Base-by-base conservation (phyloP, 2,888 invertebrate species). In the Cantharis rufa region DNA sequence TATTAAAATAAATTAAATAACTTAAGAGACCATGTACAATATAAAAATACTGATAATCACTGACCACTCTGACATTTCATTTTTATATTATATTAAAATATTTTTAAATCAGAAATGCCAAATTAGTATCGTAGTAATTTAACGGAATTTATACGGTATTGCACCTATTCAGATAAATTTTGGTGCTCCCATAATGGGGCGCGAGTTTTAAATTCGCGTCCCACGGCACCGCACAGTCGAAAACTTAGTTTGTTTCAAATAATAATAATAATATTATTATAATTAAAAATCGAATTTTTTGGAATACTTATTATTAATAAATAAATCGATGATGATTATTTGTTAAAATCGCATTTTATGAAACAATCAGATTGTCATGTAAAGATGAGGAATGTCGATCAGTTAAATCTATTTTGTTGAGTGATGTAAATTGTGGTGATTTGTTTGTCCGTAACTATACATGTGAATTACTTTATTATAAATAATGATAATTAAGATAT, bases 31-130 rank as follows among this genome's bases (percentile, higher is more conserved):
- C 86, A 85, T 84, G 64, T 82, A 82, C 82, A 86, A 85, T 86
- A 86, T 81, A 82, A 84, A 66, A 87, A 87, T 86, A 87, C 87
- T 87, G 87, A 86, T 85, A 86, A 85, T 86, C 85, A 87, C 86
- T 87, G 86, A 87, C 86, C 86, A 73, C 69, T 68, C 73, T 69
- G 61, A 69, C 32, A 61, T 62, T 66, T 72, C 63, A 62, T 16
- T 64, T 24, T 62, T 48, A 48, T 48, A 48, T 48, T 48, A 48
- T n/a, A 13, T 13, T 32, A 48, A 48, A 48, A 48, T 48, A 48
- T 48, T 48, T 48, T 48, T 48, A 48, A 48, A 64, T 63, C 64
- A 63, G 69, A 69, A 69, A 71, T 62, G 71, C 64, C 64, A 76
- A 72, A 70, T 70, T 66, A 73, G 68, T 24, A 66, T 66, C 24